A percentile compares a stretch with the other conserved stretches of the same genome.
phyloP scores from a whole-genome alignment of 1,140 invertebrate species.

The Apis cerana region DNA sequence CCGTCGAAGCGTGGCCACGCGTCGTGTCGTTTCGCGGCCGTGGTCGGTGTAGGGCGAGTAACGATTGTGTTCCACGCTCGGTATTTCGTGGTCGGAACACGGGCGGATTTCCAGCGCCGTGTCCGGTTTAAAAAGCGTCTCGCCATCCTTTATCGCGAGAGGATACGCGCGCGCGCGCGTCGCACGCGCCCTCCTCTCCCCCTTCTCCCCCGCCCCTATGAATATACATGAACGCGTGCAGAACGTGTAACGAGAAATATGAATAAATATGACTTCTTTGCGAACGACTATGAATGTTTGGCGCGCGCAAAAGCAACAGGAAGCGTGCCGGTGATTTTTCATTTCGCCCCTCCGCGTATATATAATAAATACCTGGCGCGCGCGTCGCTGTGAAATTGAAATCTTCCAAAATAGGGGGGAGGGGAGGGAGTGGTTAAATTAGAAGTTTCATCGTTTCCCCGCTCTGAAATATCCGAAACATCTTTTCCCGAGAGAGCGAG shows the following conservation, averaged over 20 bases:
- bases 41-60: background rate
- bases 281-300: slow-evolving; percentile 51
- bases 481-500: background rate
- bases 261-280: slow-evolving; percentile 58
- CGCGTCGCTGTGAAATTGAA: slow-evolving; percentile 33
- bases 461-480: background rate
- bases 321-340: slow-evolving; percentile 52
- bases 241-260: slow-evolving; percentile 57
- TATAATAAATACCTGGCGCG: slow-evolving; percentile 26
- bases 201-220: slow-evolving; percentile 11
- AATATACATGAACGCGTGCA: slow-evolving; percentile 56
- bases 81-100: background rate
- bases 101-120: background rate
- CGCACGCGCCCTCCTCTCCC: too few species aligned
- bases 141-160: slow-evolving; percentile 26
- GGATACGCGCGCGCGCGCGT: slow-evolving; percentile 5
- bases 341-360: slow-evolving; percentile 32
- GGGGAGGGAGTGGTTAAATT: background rate
- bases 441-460: background rate
- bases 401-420: slow-evolving; percentile 4
- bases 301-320: slow-evolving; percentile 44
- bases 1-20: slow-evolving; percentile 5
- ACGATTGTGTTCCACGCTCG: background rate
- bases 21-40: background rate
- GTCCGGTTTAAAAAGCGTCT: slow-evolving; percentile 5